Evolutionary conservation across 1,140 invertebrate species (phyloP).

Genomic region (Palaemon carinicauda): DNA sequence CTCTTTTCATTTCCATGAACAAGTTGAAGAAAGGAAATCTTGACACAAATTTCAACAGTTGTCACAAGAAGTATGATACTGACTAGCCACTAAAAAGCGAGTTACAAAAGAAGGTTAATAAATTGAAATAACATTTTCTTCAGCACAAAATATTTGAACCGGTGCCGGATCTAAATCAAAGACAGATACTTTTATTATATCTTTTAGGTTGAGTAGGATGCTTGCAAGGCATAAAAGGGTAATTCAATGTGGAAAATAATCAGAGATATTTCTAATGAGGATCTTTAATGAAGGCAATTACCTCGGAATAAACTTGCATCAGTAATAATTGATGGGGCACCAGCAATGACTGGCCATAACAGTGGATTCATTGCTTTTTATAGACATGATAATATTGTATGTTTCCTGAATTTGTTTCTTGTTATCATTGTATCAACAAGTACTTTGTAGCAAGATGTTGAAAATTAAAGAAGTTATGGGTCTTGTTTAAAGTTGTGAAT

Average conservation of each 20-base stretch:
- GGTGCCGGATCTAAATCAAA: slow-evolving; percentile 36
- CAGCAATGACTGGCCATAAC: slow-evolving; percentile 17
- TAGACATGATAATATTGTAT: background rate
- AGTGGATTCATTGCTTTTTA: background rate
- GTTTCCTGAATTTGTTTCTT: slow-evolving; percentile 4
- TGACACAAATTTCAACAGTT: slow-evolving; percentile 21
- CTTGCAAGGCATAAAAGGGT: slow-evolving; percentile 32
- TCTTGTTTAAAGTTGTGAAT: slow-evolving; percentile 16
- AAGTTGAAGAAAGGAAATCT: slow-evolving; percentile 41
- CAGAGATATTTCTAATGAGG: background rate
- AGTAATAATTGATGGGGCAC: slow-evolving; percentile 30
- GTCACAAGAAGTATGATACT: slow-evolving; percentile 33
- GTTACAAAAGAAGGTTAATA: slow-evolving; percentile 19
- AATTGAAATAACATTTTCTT: slow-evolving; percentile 11
- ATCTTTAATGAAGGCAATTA: background rate
- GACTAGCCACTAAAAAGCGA: slow-evolving; percentile 23
- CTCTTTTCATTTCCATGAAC: slow-evolving; percentile 27
- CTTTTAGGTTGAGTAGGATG: slow-evolving; percentile 3
- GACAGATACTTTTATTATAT: background rate
- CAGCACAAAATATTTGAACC: slow-evolving; percentile 23
- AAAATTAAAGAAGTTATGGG: no score
- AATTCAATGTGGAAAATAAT: slow-evolving; percentile 17
- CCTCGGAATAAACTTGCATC: background rate
- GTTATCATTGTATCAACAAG: slow-evolving; percentile 26
- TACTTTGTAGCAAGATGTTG: slow-evolving; percentile 25